A percentile compares a stretch with the other conserved stretches of the same genome.
These are phyloP conservation scores for Elaphurus davidianus DNA, from an alignment of 2,113 vertebrate species.

Conservation along the genomic window DNA sequence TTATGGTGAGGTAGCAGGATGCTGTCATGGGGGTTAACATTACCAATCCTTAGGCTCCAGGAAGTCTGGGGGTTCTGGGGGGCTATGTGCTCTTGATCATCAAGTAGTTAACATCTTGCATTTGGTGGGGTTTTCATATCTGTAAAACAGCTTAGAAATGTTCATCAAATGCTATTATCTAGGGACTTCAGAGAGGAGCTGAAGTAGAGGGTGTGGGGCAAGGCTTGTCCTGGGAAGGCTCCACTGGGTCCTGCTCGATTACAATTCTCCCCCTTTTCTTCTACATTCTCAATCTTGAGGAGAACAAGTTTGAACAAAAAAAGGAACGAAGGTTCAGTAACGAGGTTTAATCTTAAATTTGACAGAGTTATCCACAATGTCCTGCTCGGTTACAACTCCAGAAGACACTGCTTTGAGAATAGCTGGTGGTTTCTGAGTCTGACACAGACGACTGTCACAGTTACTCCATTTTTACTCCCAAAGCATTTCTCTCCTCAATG, in stretches of 20 bases:
- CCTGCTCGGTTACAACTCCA: background rate
- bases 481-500: background rate
- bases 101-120: background rate
- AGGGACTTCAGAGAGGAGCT: background rate
- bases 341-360: background rate
- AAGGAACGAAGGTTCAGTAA: background rate
- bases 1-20: background rate
- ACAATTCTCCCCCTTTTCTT: background rate
- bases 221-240: background rate
- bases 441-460: background rate
- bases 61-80: background rate
- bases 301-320: background rate
- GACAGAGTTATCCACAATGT: background rate
- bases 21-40: background rate
- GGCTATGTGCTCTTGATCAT: background rate
- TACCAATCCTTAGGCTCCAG: background rate
- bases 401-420: background rate
- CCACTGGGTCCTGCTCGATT: background rate
- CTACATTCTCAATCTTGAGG: background rate
- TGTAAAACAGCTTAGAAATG: background rate
- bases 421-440: background rate
- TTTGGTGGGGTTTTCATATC: background rate
- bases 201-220: background rate
- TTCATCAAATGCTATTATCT: background rate
- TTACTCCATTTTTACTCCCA: background rate